These are phyloP conservation scores for Apis laboriosa DNA, from an alignment of 1,140 invertebrate genomes.

Conservation along the genomic window DNA sequence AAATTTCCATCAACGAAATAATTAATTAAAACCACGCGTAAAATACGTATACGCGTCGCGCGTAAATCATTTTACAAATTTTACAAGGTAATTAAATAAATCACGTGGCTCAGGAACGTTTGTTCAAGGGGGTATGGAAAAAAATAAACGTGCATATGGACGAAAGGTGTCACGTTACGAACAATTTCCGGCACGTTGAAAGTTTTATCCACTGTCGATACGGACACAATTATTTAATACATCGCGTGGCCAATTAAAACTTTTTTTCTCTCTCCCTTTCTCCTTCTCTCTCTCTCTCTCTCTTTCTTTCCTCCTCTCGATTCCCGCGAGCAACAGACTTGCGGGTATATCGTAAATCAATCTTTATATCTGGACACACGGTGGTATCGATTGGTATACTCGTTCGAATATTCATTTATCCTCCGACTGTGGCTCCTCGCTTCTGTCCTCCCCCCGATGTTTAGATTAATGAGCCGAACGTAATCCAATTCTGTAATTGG, in stretches of 20 bases:
- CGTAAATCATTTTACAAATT: neutral
- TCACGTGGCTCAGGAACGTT: neutral
- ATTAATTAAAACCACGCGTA: neutral
- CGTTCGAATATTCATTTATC: constrained; percentile 45
- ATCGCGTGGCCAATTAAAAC: constrained; percentile 62
- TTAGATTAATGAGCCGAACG: constrained; percentile 46
- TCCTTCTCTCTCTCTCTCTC: too few relatives aligned
- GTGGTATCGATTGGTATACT: neutral
- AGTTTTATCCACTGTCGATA: neutral
- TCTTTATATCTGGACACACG: constrained; percentile 40
- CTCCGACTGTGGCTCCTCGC: constrained; percentile 16
- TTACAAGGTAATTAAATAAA: neutral
- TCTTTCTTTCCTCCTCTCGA: neutral
- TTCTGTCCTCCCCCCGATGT: constrained; percentile 32
- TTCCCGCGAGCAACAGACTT: neutral
- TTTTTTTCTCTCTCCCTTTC: constrained; percentile 18
- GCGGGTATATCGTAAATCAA: constrained; percentile 60
- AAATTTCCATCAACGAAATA: neutral
- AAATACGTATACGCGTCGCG: neutral
- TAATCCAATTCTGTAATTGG: constrained; percentile 45
- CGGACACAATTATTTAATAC: constrained; percentile 41
- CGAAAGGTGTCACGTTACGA: neutral
- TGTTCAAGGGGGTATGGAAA: neutral
- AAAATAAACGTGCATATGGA: neutral
- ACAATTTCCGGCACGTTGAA: neutral